phyloP scores from a whole-genome alignment of 2,888 invertebrate species.

The Sarcophaga variegata region DNA sequence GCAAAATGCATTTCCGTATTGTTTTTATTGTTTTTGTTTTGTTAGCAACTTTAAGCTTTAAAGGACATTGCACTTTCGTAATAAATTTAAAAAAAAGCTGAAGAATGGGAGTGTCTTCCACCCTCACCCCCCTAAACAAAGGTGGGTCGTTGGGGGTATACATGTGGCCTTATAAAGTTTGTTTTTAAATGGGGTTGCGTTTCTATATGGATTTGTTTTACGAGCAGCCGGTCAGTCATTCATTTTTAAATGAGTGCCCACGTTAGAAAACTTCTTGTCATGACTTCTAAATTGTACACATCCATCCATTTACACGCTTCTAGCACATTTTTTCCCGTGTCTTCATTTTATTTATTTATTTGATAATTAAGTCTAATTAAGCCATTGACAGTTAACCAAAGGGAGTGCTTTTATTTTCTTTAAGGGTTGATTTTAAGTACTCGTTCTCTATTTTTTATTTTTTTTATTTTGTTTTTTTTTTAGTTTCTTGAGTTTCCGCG shows the following conservation, averaged over 20 bases:
- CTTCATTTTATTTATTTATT: conserved; percentile 46
- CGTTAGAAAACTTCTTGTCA: not conserved
- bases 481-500: not conserved
- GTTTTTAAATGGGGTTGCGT: not conserved
- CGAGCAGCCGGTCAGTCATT: not conserved
- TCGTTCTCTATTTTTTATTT: not conserved
- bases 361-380: conserved; percentile 60
- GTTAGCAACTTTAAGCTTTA: conserved; percentile 49
- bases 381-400: conserved; percentile 51
- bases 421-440: conserved; percentile 36
- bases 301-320: not conserved
- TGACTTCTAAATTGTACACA: not conserved
- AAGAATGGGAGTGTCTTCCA: not conserved
- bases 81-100: conserved; percentile 22
- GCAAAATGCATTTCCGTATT: conserved; percentile 49
- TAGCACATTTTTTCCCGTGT: not conserved
- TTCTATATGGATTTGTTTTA: not conserved
- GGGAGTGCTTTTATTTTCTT: conserved; percentile 40
- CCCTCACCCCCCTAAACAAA: not conserved
- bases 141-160: conserved; percentile 3
- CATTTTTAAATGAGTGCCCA: not conserved
- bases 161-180: not conserved
- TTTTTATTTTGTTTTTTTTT: not conserved
- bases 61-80: conserved; percentile 63
- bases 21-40: not conserved